Evolutionary conservation across 2,113 vertebrate genomes (phyloP), one percentile per base, ranked within the genome.

Genomic region (Uropsilus gracilis): DNA sequence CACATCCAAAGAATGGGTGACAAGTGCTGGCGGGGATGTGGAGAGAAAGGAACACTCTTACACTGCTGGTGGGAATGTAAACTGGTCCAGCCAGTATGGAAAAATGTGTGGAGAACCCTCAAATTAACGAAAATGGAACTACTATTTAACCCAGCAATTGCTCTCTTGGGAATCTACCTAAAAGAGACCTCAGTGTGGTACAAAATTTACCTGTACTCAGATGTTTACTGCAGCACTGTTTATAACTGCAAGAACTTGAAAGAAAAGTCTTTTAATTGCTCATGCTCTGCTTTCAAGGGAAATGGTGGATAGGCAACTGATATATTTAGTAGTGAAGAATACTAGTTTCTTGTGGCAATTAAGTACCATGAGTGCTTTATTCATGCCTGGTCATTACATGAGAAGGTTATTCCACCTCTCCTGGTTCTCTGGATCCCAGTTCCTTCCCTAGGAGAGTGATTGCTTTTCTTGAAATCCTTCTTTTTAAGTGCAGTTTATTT

Each of bases 211-310:
- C n/a, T n/a, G n/a, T n/a, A n/a, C n/a, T n/a, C n/a, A n/a, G n/a
- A n/a, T n/a, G n/a, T n/a, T n/a, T n/a, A n/a, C n/a, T n/a, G n/a
- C n/a, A n/a, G n/a, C n/a, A n/a, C n/a, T n/a, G n/a, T n/a, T n/a
- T n/a, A n/a, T n/a, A n/a, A n/a, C n/a, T n/a, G n/a, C n/a, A 77
- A 37, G 75, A 82, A 20, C 12, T 32, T 12, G 80, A 46, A 18
- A 89, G 59, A 42, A 48, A 55, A 26, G 72, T 94, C 39, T 71
- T 94, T 80, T 71, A 64, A 82, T 76, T 85, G 30, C 81, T 78
- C n/a, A 14, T 57, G 44, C 55, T 61, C 20, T 73, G 5, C 69
- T 90, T 90, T 73, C 24, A 66, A 32, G 42, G 46, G 75, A 91
- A 59, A 37, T 12, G 24, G 26, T 32, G n/a, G 50, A 13, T 7